A percentile compares a stretch with the other conserved stretches of the same genome.
These are phyloP conservation scores for Trachythela sp. DNA, from an alignment of 64 coral and sea anemone genomes.

Conservation along the genomic window DNA sequence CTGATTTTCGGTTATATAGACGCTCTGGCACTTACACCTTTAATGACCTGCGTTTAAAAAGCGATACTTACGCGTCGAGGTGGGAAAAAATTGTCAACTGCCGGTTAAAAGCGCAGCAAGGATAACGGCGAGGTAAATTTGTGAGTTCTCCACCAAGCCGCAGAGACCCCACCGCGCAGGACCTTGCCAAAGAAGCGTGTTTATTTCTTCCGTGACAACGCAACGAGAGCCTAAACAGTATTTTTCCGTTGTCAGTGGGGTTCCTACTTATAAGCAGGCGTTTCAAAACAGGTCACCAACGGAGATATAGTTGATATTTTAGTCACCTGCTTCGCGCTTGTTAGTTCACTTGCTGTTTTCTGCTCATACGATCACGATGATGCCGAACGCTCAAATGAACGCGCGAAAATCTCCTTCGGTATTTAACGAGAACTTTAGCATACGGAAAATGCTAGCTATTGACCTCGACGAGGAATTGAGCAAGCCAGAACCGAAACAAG, in stretches of 20 bases:
- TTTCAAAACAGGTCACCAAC: neutral
- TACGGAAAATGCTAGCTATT: neutral
- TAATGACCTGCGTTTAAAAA: neutral
- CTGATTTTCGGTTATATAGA: neutral
- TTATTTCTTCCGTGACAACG: neutral
- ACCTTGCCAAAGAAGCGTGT: neutral
- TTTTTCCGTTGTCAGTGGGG: neutral
- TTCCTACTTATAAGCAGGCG: neutral
- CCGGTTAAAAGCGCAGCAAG: neutral
- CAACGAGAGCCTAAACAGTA: neutral
- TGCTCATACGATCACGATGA: neutral
- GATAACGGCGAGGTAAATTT: too few species aligned
- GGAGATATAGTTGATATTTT: neutral
- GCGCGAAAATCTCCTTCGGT: neutral
- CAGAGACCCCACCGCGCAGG: too few species aligned
- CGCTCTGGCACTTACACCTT: too few species aligned
- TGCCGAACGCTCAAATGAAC: neutral
- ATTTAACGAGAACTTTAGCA: slow-evolving; percentile 19
- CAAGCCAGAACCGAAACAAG: neutral
- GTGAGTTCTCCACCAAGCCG: too few species aligned
- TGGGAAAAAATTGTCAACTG: neutral
- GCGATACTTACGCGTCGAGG: neutral
- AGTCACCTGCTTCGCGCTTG: neutral
- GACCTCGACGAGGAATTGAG: neutral
- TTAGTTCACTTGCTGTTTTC: neutral